Percentiles rank a stretch among this genome's conserved stretches.
These are phyloP conservation scores for Microdon myrmicae DNA, from an alignment of 2,888 invertebrate genomes.

Conservation along the genomic window DNA sequence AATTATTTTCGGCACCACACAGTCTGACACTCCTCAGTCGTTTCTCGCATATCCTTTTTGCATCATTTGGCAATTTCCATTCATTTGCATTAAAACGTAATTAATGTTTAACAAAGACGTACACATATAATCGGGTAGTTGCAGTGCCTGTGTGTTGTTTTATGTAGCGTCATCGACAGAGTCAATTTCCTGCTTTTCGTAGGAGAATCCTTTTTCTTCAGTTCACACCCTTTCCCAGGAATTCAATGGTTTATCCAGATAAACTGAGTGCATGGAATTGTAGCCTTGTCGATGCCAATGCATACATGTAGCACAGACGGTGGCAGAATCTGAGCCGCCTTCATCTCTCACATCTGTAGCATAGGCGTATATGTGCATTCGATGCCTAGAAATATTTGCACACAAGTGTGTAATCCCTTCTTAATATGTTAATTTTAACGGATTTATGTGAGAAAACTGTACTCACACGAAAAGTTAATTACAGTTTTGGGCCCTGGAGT, in stretches of 20 bases:
- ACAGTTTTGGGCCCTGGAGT: slow-evolving; percentile 32
- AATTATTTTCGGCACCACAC: slow-evolving; percentile 8
- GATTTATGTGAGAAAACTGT: slow-evolving; percentile 54
- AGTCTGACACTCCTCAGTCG: neutral
- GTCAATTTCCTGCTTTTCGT: slow-evolving; percentile 40
- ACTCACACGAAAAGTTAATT: slow-evolving; percentile 54
- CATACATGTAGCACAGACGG: slow-evolving; percentile 2
- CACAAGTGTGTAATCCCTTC: slow-evolving; percentile 55
- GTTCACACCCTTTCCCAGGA: neutral
- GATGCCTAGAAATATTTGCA: slow-evolving; percentile 51
- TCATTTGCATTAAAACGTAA: slow-evolving; percentile 48
- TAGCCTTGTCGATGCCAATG: slow-evolving; percentile 5
- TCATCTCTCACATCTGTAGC: neutral
- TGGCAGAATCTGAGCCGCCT: no score
- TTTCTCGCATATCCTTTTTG: slow-evolving; percentile 10
- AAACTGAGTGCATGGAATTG: slow-evolving; percentile 28
- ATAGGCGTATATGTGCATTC: slow-evolving; percentile 27
- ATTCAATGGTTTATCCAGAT: neutral
- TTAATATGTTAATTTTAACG: slow-evolving; percentile 58
- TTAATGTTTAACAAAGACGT: slow-evolving; percentile 40
- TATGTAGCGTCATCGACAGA: slow-evolving; percentile 28
- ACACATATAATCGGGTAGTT: slow-evolving; percentile 4
- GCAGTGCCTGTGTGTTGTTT: slow-evolving; percentile 16
- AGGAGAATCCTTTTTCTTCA: slow-evolving; percentile 15
- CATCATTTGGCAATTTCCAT: slow-evolving; percentile 45